A percentile compares a stretch with the other conserved stretches of the same genome.
Evolutionary conservation across 2,113 vertebrate genomes (phyloP).

Genomic region (Euleptes europaea): DNA sequence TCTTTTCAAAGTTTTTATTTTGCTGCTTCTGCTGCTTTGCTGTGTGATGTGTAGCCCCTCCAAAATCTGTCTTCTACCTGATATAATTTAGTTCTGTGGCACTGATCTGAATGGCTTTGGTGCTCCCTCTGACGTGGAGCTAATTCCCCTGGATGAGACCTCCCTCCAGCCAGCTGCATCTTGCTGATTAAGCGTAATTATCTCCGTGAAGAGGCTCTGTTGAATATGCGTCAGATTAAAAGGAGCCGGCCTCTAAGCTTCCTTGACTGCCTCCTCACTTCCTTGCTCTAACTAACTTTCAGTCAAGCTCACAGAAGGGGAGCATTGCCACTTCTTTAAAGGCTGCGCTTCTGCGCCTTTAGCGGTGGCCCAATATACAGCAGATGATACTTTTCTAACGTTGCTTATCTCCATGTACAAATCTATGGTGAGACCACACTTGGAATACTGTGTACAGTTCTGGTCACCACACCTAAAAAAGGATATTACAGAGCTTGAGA

Average conservation of each 20-base stretch:
- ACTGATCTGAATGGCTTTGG: background rate
- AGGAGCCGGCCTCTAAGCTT: background rate
- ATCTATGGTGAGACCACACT: no score
- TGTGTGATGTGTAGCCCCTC: background rate
- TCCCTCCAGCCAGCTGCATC: slow-evolving; percentile 29
- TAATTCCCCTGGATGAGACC: slow-evolving; percentile 29
- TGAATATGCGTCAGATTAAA: slow-evolving; percentile 43
- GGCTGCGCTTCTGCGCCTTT: background rate
- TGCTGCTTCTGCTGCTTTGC: background rate
- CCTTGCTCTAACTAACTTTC: background rate
- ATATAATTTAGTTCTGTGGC: background rate
- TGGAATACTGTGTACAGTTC: no score
- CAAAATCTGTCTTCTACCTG: background rate
- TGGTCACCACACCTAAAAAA: no score
- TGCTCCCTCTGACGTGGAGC: background rate
- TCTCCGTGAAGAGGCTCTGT: background rate
- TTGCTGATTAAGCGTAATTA: slow-evolving; percentile 43
- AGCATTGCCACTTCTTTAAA: background rate
- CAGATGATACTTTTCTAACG: no score
- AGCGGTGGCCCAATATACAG: background rate
- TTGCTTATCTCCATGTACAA: no score
- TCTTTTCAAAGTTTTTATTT: background rate
- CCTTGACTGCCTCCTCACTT: background rate
- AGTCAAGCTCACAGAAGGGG: background rate
- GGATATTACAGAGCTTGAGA: no score